These are phyloP conservation scores for Hycleus cichorii DNA, from an alignment of 1,140 invertebrate genomes.

Conservation along the genomic window DNA sequence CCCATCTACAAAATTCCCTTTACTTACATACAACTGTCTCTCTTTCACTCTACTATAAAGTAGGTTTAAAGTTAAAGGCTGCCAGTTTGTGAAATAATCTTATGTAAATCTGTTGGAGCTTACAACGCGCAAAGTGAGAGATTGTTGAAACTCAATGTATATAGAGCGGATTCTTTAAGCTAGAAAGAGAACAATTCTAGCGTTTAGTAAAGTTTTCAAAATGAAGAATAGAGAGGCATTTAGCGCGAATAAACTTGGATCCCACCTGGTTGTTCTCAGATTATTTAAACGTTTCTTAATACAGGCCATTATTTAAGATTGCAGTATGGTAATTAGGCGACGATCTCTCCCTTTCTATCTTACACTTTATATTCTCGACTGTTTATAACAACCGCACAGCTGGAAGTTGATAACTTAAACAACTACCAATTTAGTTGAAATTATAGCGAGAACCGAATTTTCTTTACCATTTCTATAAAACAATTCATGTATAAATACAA, in stretches of 20 bases:
- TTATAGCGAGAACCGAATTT: no score
- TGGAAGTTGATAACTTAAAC: slow-evolving; percentile 12
- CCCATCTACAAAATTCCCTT: slow-evolving; percentile 17
- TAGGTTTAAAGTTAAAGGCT: slow-evolving; percentile 35
- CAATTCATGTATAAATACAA: no score
- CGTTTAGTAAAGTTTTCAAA: slow-evolving; percentile 16
- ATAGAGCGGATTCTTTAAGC: no score
- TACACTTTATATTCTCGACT: background rate
- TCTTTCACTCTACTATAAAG: slow-evolving; percentile 7
- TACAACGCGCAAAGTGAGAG: slow-evolving; percentile 21
- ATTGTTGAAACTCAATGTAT: background rate
- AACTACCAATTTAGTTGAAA: no score
- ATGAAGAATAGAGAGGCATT: slow-evolving; percentile 36
- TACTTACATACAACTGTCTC: slow-evolving; percentile 1
- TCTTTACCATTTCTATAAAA: no score
- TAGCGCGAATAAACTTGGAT: slow-evolving; percentile 38
- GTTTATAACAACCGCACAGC: slow-evolving; percentile 22
- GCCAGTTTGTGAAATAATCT: slow-evolving; percentile 39
- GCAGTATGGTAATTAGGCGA: slow-evolving; percentile 38
- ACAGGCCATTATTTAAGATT: slow-evolving; percentile 41
- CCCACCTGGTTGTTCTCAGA: slow-evolving; percentile 41
- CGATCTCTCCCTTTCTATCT: slow-evolving; percentile 1
- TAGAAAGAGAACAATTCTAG: background rate
- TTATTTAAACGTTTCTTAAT: slow-evolving; percentile 43
- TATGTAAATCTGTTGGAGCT: slow-evolving; percentile 37